Evolutionary conservation across 2,888 invertebrate species (phyloP).

Genomic region (Macrophya annulata): DNA sequence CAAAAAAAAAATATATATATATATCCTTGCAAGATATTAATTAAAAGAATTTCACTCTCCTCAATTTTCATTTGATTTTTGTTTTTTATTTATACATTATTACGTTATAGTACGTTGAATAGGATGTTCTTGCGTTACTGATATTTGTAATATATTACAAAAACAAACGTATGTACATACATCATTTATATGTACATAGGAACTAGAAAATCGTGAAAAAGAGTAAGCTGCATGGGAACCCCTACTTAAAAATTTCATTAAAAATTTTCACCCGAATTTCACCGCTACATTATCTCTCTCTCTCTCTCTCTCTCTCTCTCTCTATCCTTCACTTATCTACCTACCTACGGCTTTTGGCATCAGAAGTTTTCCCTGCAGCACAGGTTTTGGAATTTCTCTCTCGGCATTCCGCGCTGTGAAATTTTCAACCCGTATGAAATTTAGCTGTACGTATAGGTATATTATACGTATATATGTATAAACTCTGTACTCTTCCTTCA

Average conservation of each 20-base stretch:
- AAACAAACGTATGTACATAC: too few species aligned
- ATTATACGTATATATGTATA: not conserved
- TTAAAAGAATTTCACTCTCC: too few species aligned
- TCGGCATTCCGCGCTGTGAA: conserved; percentile 5
- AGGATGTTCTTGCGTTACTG: too few species aligned
- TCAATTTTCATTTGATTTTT: too few species aligned
- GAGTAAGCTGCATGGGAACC: not conserved
- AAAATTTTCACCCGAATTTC: conserved; percentile 1
- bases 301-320: not conserved
- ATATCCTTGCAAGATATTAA: too few species aligned
- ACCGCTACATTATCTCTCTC: not conserved
- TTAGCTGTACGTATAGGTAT: not conserved
- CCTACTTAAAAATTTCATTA: conserved; percentile 32
- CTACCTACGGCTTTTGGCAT: not conserved
- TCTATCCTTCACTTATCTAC: not conserved
- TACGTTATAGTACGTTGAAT: too few species aligned
- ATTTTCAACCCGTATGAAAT: conserved; percentile 20
- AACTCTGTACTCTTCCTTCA: not conserved
- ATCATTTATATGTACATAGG: too few species aligned
- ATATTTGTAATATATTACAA: too few species aligned
- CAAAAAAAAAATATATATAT: too few species aligned
- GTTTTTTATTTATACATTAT: too few species aligned
- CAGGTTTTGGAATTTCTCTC: conserved; percentile 27
- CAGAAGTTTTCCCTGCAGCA: conserved; percentile 10
- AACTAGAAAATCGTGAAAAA: conserved; percentile 2